Evolutionary conservation across 2,113 vertebrate species (phyloP).

Genomic region (Alectura lathami): DNA sequence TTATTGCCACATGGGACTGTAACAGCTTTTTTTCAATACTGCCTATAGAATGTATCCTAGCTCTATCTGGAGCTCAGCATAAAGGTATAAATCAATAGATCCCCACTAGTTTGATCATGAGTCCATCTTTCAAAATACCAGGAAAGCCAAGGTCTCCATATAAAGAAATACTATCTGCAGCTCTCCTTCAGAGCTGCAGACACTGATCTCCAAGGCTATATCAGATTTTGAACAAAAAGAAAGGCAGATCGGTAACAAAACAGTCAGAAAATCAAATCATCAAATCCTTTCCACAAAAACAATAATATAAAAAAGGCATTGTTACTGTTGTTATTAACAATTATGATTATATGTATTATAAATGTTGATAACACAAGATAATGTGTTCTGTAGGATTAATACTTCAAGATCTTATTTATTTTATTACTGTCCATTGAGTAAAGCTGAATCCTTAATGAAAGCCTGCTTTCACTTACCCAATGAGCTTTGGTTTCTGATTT

Average conservation of each 20-base stretch:
- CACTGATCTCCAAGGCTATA: slow-evolving; percentile 38
- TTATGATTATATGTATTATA: no score
- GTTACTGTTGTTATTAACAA: not conserved
- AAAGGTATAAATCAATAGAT: slow-evolving; percentile 69
- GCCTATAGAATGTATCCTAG: not conserved
- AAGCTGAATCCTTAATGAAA: not conserved
- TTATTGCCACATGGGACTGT: slow-evolving; percentile 1
- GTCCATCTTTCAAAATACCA: slow-evolving; percentile 55
- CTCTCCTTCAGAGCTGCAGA: slow-evolving; percentile 44
- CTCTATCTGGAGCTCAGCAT: slow-evolving; percentile 40
- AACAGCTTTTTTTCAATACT: slow-evolving; percentile 18
- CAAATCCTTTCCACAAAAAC: slow-evolving; percentile 25
- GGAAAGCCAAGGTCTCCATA: not conserved
- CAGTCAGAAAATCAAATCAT: slow-evolving; percentile 54
- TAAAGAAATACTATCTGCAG: slow-evolving; percentile 36
- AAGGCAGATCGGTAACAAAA: slow-evolving; percentile 58
- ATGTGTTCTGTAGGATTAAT: not conserved
- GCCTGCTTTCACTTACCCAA: not conserved
- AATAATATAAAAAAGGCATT: not conserved
- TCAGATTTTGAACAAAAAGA: slow-evolving; percentile 57
- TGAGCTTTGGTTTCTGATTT: not conserved
- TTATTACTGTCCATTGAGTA: not conserved
- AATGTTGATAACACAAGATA: no score
- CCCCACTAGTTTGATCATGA: slow-evolving; percentile 44
- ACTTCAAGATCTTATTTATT: not conserved